phyloP scores from a whole-genome alignment of 2,888 invertebrate genomes.

The Sericinus montela region DNA sequence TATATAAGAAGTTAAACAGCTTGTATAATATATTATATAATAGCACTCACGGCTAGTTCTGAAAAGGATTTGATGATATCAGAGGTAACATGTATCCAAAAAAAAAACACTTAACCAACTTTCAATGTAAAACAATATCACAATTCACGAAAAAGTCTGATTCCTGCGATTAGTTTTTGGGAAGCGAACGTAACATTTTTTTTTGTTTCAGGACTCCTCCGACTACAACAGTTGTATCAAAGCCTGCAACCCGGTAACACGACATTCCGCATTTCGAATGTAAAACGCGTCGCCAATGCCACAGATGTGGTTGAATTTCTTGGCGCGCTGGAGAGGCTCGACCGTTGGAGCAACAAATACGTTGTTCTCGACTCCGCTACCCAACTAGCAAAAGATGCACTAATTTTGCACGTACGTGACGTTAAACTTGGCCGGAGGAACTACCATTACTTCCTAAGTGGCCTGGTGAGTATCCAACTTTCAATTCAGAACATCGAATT shows the following conservation, averaged over 20 bases:
- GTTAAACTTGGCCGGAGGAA: slow-evolving; percentile 91
- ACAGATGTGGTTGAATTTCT: slow-evolving; percentile 91
- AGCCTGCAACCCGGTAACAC: slow-evolving; percentile 89
- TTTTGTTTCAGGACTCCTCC: slow-evolving; percentile 84
- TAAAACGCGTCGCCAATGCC: slow-evolving; percentile 90
- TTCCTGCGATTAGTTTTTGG: no score
- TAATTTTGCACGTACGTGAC: slow-evolving; percentile 91
- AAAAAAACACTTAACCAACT: no score
- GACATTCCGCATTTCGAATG: slow-evolving; percentile 91
- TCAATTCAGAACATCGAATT: slow-evolving; percentile 3
- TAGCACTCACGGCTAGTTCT: no score
- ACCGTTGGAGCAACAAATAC: slow-evolving; percentile 92
- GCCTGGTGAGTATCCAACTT: slow-evolving; percentile 84
- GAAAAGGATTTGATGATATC: no score
- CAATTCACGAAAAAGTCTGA: no score
- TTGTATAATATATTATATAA: no score
- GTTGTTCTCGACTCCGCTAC: slow-evolving; percentile 93
- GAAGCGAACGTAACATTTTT: no score
- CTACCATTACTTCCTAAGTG: slow-evolving; percentile 94
- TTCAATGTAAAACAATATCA: no score
- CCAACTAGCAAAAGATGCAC: slow-evolving; percentile 91
- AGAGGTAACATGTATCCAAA: no score
- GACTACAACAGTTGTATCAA: slow-evolving; percentile 95
- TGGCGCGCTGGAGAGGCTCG: slow-evolving; percentile 86
- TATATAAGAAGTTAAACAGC: no score